phyloP scores from a whole-genome alignment of 2,888 invertebrate genomes.

The Eueremaeus valkanovi region DNA sequence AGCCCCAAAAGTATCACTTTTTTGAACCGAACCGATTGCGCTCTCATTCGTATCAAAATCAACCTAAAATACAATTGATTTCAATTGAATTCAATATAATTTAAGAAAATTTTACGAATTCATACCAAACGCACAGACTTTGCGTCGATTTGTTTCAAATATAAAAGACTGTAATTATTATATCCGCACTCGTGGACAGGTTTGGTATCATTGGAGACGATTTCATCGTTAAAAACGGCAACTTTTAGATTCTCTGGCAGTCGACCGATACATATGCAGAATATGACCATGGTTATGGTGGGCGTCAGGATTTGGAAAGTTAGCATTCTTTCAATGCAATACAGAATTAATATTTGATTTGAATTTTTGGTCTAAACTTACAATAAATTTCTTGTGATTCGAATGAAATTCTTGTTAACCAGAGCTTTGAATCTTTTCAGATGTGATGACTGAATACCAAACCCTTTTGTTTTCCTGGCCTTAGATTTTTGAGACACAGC shows the following conservation, averaged over 20 bases:
- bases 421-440: not conserved
- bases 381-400: not conserved
- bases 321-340: not conserved
- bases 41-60: not conserved
- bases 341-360: not conserved
- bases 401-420: not conserved
- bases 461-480: too few species aligned
- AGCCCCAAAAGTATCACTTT: not conserved
- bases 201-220: not conserved
- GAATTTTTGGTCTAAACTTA: not conserved
- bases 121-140: slow-evolving; percentile 16
- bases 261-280: slow-evolving; percentile 41
- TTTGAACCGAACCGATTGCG: not conserved
- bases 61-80: not conserved
- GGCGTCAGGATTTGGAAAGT: not conserved
- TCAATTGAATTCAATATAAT: slow-evolving; percentile 54
- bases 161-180: not conserved
- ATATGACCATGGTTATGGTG: slow-evolving; percentile 34
- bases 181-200: too few species aligned
- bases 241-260: slow-evolving; percentile 33
- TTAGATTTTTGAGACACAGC: too few species aligned
- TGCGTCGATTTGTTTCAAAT: not conserved
- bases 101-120: slow-evolving; percentile 53
- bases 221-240: slow-evolving; percentile 39
- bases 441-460: too few species aligned